Conservation (phyloP, 2,113 vertebrate genomes). For the Aspiorhynchus laticeps region DNA sequence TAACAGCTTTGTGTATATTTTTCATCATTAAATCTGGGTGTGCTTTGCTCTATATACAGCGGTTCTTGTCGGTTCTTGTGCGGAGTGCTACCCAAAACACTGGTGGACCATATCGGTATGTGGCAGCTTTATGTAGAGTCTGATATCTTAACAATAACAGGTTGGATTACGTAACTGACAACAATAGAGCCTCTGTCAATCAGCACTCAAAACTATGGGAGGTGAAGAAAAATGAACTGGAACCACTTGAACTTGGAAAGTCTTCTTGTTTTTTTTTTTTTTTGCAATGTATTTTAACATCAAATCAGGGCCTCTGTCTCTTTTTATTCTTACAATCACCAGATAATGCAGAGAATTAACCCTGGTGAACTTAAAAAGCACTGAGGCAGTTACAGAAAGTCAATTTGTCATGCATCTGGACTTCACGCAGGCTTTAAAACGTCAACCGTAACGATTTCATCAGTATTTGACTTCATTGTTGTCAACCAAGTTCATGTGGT, state of each 20-base stretch:
- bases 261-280: too few relatives aligned
- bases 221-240: constrained; percentile 19
- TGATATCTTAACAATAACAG: constrained; percentile 44
- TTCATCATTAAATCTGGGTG: background rate
- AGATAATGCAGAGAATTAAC: constrained; percentile 7
- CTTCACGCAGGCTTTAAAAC: constrained; percentile 5
- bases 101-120: constrained; percentile 23
- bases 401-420: constrained; percentile 17
- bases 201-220: background rate
- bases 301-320: background rate
- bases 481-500: background rate
- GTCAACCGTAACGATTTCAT: background rate
- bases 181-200: constrained; percentile 34
- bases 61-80: constrained; percentile 16
- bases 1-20: constrained; percentile 29
- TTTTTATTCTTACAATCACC: background rate
- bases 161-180: constrained; percentile 27
- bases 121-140: constrained; percentile 29
- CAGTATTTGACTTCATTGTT: constrained; percentile 3
- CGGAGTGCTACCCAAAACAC: constrained; percentile 17
- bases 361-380: constrained; percentile 21
- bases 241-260: constrained; percentile 24
- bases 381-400: background rate
- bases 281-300: background rate
- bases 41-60: constrained; percentile 9